Conservation (phyloP, 2,888 invertebrate species). For the Ophonus ardosiacus region DNA sequence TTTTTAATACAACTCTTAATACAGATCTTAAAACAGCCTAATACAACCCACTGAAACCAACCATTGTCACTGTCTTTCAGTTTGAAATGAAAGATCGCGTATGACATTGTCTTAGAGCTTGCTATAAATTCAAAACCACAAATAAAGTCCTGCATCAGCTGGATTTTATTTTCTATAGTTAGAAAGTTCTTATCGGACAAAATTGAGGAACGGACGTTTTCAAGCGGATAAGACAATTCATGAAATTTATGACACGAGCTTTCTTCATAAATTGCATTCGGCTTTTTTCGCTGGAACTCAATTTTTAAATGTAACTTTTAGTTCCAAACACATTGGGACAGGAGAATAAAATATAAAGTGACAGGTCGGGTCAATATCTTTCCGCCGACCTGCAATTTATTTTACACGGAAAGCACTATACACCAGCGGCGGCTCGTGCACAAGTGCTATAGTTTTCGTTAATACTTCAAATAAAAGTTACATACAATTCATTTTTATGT, state of each 20-base stretch:
- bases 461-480: too few relatives aligned
- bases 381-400: too few relatives aligned
- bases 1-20: too few relatives aligned
- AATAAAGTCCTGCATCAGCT: conserved; percentile 44
- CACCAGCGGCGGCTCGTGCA: too few relatives aligned
- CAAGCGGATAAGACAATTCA: conserved; percentile 54
- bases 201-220: conserved; percentile 45
- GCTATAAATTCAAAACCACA: conserved; percentile 44
- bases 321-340: background rate
- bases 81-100: background rate
- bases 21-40: too few relatives aligned
- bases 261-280: conserved; percentile 43
- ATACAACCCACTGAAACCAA: too few relatives aligned
- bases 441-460: too few relatives aligned
- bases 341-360: background rate
- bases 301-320: conserved; percentile 3
- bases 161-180: conserved; percentile 49
- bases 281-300: conserved; percentile 9
- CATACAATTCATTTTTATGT: too few relatives aligned
- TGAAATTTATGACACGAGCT: conserved; percentile 44
- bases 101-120: background rate
- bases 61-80: background rate
- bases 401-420: too few relatives aligned
- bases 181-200: conserved; percentile 47
- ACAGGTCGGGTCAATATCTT: background rate